Evolutionary conservation across 2,888 invertebrate species (phyloP).

Genomic region (Hirtodrosophila histrioides): DNA sequence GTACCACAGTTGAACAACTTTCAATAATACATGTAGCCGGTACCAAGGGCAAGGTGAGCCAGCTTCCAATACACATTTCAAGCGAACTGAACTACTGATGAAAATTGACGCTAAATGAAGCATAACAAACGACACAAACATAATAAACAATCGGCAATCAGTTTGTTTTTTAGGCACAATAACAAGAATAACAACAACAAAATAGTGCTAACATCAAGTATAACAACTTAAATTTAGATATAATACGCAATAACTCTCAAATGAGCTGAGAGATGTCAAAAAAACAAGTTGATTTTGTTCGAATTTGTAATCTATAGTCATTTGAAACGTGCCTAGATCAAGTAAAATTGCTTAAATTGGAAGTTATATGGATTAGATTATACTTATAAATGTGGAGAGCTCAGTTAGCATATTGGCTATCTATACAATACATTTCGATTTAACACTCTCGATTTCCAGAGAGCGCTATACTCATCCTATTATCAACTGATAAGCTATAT

Average conservation of each 20-base stretch:
- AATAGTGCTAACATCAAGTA: background rate
- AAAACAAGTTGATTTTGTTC: too few species aligned
- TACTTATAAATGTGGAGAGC: too few species aligned
- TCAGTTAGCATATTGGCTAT: too few species aligned
- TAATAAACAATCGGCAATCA: too few species aligned
- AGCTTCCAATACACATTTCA: background rate
- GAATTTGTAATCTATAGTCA: too few species aligned
- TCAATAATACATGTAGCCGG: conserved; percentile 97
- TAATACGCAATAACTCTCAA: background rate
- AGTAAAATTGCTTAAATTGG: too few species aligned
- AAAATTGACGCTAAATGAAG: background rate
- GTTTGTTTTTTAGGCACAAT: too few species aligned
- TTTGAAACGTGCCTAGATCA: too few species aligned
- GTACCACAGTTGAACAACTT: conserved; percentile 88
- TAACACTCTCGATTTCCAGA: conserved; percentile 3
- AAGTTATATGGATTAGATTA: too few species aligned
- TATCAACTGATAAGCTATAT: conserved; percentile 21
- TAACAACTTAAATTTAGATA: background rate
- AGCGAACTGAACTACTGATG: conserved; percentile 1
- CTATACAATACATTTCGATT: background rate
- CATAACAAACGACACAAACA: background rate
- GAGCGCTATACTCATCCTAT: conserved; percentile 1
- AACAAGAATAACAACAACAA: background rate
- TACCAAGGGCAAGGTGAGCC: conserved; percentile 95
- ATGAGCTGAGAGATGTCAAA: background rate